These are phyloP conservation scores for Oxytorus armatus DNA, from an alignment of 2,888 invertebrate genomes.

Conservation along the genomic window DNA sequence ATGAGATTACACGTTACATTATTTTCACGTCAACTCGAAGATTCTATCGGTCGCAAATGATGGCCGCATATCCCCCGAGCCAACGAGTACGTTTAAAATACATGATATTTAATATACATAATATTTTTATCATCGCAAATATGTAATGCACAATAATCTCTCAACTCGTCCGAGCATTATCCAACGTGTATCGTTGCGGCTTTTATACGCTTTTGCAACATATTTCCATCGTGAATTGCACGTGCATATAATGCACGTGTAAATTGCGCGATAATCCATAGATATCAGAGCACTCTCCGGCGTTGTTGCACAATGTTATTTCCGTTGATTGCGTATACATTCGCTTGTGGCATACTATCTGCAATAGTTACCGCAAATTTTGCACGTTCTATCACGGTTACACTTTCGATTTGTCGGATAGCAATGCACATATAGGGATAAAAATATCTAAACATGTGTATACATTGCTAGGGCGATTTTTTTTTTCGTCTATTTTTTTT, in stretches of 20 bases:
- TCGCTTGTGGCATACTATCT: slow-evolving; percentile 54
- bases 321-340: slow-evolving; percentile 65
- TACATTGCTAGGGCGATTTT: too few relatives aligned
- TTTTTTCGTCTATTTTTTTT: too few relatives aligned
- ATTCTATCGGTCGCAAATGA: slow-evolving; percentile 34
- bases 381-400: slow-evolving; percentile 27
- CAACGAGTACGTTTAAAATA: not conserved
- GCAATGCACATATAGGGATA: not conserved
- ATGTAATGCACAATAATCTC: not conserved
- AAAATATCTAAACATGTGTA: not conserved
- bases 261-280: slow-evolving; percentile 18
- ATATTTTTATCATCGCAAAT: slow-evolving; percentile 15
- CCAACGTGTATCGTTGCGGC: not conserved
- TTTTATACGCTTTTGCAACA: not conserved
- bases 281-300: slow-evolving; percentile 19
- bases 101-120: slow-evolving; percentile 1
- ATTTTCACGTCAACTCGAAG: slow-evolving; percentile 37
- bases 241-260: slow-evolving; percentile 6
- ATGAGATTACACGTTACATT: slow-evolving; percentile 45
- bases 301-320: slow-evolving; percentile 68
- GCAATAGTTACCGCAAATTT: slow-evolving; percentile 40
- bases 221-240: slow-evolving; percentile 1
- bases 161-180: not conserved
- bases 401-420: slow-evolving; percentile 38
- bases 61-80: slow-evolving; percentile 15